These are phyloP conservation scores for Cordilura impudica DNA, from an alignment of 2,888 invertebrate species.

Conservation along the genomic window DNA sequence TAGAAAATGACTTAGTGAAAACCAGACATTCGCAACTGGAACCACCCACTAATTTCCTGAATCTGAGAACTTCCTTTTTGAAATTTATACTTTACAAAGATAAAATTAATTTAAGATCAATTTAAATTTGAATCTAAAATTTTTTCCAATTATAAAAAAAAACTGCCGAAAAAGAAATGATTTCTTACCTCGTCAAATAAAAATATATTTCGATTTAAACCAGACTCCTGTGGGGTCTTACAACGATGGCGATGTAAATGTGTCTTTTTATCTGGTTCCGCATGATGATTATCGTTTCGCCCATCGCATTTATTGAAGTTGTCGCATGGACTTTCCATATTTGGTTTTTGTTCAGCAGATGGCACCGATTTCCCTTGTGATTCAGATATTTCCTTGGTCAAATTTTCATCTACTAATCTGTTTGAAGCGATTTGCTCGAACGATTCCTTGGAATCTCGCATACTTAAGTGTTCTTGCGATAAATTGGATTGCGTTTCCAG, in stretches of 20 bases:
- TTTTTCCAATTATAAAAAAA: background rate
- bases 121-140: too few relatives aligned
- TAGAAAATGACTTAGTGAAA: too few relatives aligned
- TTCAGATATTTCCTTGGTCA: background rate
- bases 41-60: too few relatives aligned
- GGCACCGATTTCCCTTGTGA: too few relatives aligned
- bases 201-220: slow-evolving; percentile 13
- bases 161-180: too few relatives aligned
- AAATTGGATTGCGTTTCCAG: slow-evolving; percentile 61
- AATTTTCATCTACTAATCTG: background rate
- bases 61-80: too few relatives aligned
- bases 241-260: background rate
- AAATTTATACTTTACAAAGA: too few relatives aligned
- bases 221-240: background rate
- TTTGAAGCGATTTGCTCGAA: too few relatives aligned
- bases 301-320: background rate
- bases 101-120: too few relatives aligned
- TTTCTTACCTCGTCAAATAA: slow-evolving; percentile 29
- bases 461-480: slow-evolving; percentile 60
- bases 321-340: too few relatives aligned
- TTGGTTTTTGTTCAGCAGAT: too few relatives aligned
- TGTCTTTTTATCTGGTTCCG: background rate
- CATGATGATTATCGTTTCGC: background rate
- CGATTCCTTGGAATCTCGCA: slow-evolving; percentile 49
- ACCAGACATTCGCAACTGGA: too few relatives aligned